phyloP scores from a whole-genome alignment of 1,140 invertebrate species.

The Calliphora vicina region DNA sequence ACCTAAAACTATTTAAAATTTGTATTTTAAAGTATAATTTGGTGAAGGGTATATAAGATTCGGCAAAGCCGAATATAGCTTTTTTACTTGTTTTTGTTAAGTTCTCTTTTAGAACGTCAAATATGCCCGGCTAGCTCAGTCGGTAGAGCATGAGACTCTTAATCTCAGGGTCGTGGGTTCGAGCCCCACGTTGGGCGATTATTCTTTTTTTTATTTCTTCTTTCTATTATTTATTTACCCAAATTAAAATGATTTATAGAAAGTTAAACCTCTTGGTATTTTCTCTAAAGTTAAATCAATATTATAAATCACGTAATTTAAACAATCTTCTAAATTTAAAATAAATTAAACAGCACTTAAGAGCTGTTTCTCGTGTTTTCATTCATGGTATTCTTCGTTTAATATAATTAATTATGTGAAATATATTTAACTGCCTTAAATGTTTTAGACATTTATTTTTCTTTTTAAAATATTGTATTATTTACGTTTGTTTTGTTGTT shows the following conservation, averaged over 20 bases:
- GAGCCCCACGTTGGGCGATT: constrained; percentile 86
- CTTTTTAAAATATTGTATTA: background rate
- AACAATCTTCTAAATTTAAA: background rate
- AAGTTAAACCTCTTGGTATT: background rate
- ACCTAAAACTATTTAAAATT: too few species aligned
- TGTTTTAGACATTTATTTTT: background rate
- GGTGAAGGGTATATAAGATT: too few species aligned
- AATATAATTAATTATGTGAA: background rate
- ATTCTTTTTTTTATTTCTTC: background rate
- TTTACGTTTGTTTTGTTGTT: too few species aligned
- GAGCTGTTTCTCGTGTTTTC: background rate
- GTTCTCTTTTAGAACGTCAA: too few species aligned
- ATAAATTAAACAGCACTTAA: background rate
- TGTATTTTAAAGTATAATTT: too few species aligned
- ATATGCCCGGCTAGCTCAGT: constrained; percentile 82
- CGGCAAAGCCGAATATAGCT: too few species aligned
- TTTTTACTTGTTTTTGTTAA: too few species aligned
- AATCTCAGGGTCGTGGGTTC: constrained; percentile 93
- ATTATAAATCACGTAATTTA: background rate
- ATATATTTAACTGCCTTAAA: background rate
- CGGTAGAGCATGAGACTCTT: constrained; percentile 93
- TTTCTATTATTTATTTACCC: background rate
- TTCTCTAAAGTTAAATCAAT: background rate
- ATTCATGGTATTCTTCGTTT: background rate
- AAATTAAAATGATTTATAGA: background rate